phyloP scores from a whole-genome alignment of 2,113 vertebrate species.

The Rhea americana region DNA sequence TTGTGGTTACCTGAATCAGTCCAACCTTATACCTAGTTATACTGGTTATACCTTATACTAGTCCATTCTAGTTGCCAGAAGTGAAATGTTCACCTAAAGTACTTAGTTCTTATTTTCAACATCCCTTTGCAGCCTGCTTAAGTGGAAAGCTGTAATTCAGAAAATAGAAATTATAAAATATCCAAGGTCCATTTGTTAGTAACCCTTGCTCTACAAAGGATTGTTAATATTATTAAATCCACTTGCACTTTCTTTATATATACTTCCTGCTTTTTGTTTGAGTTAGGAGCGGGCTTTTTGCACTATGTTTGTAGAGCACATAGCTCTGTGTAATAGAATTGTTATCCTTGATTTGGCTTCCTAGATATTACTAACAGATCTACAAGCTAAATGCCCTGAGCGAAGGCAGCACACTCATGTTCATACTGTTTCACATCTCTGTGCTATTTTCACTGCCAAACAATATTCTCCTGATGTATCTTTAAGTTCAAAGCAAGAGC shows the following conservation, averaged over 20 bases:
- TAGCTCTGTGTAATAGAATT: neutral
- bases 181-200: neutral
- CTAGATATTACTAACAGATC: neutral
- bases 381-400: neutral
- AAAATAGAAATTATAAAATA: neutral
- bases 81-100: neutral
- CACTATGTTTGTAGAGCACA: neutral
- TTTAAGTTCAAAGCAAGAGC: no score
- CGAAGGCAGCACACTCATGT: neutral
- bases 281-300: rapidly evolving
- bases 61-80: neutral
- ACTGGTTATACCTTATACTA: no score
- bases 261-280: neutral
- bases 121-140: neutral
- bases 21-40: rapidly evolving
- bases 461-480: neutral
- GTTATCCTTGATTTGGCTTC: neutral
- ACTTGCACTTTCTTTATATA: neutral
- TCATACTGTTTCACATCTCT: neutral
- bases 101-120: neutral
- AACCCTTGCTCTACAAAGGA: neutral
- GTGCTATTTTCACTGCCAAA: neutral
- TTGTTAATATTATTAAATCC: neutral
- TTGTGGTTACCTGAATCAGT: neutral
- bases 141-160: neutral